Base-by-base conservation (phyloP, 2,888 invertebrate genomes). In the Leucoma salicis region DNA sequence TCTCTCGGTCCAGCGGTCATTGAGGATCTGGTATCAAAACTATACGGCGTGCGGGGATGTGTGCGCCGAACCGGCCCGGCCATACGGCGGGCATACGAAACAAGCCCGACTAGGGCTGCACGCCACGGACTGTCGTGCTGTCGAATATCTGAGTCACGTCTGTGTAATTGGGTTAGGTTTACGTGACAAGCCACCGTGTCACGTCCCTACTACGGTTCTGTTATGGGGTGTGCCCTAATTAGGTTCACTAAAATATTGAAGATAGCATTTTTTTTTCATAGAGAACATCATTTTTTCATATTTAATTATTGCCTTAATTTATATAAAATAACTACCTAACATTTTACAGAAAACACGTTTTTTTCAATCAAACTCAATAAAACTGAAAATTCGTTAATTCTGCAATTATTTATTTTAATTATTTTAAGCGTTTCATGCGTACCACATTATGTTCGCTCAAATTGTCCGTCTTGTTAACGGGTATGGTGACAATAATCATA, bases 1-100 rank as follows among this genome's bases (percentile, higher is more conserved):
- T 79, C 85, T 82, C 87, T 89, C 91, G 91, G 91, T 91, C 91
- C 90, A 91, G 90, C 91, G 92, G 92, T 92, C 92, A 92, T 92
- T 92, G 92, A 91, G 80, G 78, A 77, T 74, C 79, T 74, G 80
- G 78, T 79, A 76, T 80, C 82, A 78, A 76, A 78, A 78, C 78
- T 82, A 81, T 78, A 80, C 78, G 71, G 74, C 71, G 70, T 59
- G 46, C 72, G 70, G 59, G 63, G 78, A 77, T 85, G 85, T 82
- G 81, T 78, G 81, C 78, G 80, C 75, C 70, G 77, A 79, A 85
- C 83, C 82, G 80, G 84, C 80, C 82, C 75, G 74, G 82, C 68
- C 72, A 77, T 74, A 74, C 74, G 78, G 69, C 73, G 63, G 70
- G 84, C 87, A 86, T 86, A 87, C 87, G 78, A 85, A 86, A 81